phyloP scores from a whole-genome alignment of 2,113 vertebrate genomes.

The Pongo abelii region DNA sequence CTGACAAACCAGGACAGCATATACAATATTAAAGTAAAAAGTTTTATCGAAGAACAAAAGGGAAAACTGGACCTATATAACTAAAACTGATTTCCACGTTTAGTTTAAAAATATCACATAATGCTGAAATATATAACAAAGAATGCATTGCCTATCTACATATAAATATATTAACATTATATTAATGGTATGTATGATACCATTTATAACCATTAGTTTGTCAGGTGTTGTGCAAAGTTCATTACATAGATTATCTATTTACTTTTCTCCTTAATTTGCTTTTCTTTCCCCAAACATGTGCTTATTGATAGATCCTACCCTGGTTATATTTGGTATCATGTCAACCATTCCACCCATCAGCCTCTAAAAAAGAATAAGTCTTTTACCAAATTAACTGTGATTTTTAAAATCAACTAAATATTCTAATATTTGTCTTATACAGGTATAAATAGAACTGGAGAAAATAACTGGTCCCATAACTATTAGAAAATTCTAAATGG shows the following conservation, averaged over 20 bases:
- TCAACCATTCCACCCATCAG: not conserved
- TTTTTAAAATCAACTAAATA: not conserved
- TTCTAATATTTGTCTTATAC: not conserved
- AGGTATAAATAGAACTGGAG: not conserved
- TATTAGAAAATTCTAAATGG: not conserved
- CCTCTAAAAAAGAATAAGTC: not conserved
- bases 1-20: not conserved
- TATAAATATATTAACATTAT: not conserved
- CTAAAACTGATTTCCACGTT: not conserved
- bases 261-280: not conserved
- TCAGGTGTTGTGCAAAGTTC: not conserved
- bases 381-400: not conserved
- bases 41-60: not conserved
- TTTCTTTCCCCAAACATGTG: not conserved
- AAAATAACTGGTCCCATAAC: not conserved
- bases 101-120: conserved; percentile 14
- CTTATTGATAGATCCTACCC: not conserved
- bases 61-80: not conserved
- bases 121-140: not conserved
- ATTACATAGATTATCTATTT: not conserved
- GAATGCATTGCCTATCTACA: not conserved
- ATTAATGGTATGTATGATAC: not conserved
- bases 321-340: not conserved
- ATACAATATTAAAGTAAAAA: conserved; percentile 1
- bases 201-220: not conserved